Evolutionary conservation across 2,797 vertebrate genomes (phyloP).

Genomic region (Enteromius afrohamiltoni): DNA sequence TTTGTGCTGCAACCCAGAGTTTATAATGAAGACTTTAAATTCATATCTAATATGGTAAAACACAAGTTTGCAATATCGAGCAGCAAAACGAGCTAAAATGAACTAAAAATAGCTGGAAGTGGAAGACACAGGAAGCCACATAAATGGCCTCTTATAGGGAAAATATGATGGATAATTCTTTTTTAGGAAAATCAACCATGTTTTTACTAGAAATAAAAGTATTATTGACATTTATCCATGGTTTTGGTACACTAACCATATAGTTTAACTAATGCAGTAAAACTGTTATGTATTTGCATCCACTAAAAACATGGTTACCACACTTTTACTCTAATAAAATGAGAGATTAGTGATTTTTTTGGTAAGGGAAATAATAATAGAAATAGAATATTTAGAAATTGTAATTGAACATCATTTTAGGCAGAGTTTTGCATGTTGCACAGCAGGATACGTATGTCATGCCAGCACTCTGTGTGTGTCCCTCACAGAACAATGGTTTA

Average conservation of each 20-base stretch:
- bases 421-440: conserved; percentile 12
- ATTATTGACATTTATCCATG: no score
- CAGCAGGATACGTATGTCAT: conserved; percentile 18
- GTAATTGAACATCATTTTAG: neutral
- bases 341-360: no score
- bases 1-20: neutral
- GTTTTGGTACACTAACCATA: no score
- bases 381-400: no score
- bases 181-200: no score
- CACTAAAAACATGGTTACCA: no score
- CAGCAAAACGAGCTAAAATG: neutral
- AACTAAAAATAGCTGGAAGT: neutral
- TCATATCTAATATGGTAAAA: neutral
- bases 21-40: neutral
- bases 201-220: no score
- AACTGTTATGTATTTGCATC: no score
- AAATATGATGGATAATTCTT: no score
- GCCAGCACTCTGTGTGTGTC: conserved; percentile 9
- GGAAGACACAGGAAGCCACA: neutral
- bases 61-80: neutral
- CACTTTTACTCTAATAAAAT: neutral
- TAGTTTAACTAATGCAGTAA: neutral
- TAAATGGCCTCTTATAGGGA: neutral
- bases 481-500: conserved; percentile 34
- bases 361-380: no score